These are phyloP conservation scores for Sylvia borin DNA, from an alignment of 2,797 vertebrate species.

Conservation along the genomic window DNA sequence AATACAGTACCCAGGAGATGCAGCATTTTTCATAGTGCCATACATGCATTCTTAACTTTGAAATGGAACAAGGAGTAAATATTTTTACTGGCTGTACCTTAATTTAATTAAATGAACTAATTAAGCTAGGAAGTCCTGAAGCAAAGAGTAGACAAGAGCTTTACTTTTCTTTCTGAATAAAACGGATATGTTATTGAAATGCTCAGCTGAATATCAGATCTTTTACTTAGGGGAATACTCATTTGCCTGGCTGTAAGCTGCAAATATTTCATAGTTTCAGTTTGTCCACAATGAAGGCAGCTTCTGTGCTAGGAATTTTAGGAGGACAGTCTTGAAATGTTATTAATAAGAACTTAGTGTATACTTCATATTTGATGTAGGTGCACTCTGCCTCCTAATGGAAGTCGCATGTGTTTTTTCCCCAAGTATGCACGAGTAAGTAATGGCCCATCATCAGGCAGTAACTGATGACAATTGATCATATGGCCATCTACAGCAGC, in stretches of 20 bases:
- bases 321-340: slow-evolving; percentile 46
- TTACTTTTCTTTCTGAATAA: neutral
- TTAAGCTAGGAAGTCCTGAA: neutral
- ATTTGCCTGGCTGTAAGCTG: neutral
- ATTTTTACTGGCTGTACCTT: neutral
- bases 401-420: slow-evolving; percentile 56
- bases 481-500: slow-evolving; percentile 52
- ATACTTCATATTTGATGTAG: slow-evolving; percentile 54
- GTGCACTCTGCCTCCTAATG: slow-evolving; percentile 64
- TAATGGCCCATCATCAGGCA: slow-evolving; percentile 67
- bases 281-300: slow-evolving; percentile 2
- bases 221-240: neutral
- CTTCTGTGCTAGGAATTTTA: slow-evolving; percentile 22
- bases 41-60: neutral
- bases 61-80: neutral
- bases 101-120: neutral
- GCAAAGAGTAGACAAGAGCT: neutral
- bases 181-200: neutral
- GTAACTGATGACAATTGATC: slow-evolving; percentile 62
- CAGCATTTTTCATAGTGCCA: neutral
- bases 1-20: neutral
- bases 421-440: slow-evolving; percentile 34
- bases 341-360: slow-evolving; percentile 56
- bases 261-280: slow-evolving; percentile 1
- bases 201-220: neutral